Conservation (phyloP, 2,888 invertebrate species). For the Pristionchus entomophagus region DNA sequence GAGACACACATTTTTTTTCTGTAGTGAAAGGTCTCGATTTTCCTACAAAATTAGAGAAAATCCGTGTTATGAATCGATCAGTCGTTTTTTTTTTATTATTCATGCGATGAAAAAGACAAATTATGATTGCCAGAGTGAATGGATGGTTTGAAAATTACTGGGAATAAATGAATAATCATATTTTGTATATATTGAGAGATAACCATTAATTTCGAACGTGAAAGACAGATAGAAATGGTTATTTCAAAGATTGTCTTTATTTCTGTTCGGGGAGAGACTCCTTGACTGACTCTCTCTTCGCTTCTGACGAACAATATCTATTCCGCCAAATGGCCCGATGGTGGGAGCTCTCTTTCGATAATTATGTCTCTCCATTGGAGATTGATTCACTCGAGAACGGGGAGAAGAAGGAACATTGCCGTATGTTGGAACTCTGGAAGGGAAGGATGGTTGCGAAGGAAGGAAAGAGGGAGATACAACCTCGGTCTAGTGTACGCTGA, state of each 20-base stretch:
- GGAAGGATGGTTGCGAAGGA: background rate
- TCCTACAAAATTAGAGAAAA: too few species aligned
- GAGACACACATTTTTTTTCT: too few species aligned
- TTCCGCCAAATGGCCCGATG: conserved; percentile 42
- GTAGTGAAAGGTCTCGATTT: too few species aligned
- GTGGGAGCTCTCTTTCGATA: conserved; percentile 37
- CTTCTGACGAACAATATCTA: conserved; percentile 31
- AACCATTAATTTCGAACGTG: too few species aligned
- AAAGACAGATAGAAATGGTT: background rate
- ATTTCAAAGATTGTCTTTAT: conserved; percentile 1
- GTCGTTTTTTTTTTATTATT: too few species aligned
- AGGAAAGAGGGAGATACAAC: background rate
- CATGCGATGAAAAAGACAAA: too few species aligned
- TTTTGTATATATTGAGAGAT: too few species aligned
- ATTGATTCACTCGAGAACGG: conserved; percentile 6
- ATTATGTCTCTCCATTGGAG: conserved; percentile 23
- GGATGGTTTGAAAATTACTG: too few species aligned
- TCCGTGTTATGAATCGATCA: too few species aligned
- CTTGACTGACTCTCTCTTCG: conserved; percentile 25
- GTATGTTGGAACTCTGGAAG: conserved; percentile 18
- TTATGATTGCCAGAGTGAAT: too few species aligned
- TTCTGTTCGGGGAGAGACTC: background rate
- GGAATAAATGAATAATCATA: too few species aligned
- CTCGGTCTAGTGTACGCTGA: conserved; percentile 3
- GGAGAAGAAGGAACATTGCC: background rate